Base-by-base conservation (phyloP, 2,888 invertebrate species). In the Campoletis raptor region DNA sequence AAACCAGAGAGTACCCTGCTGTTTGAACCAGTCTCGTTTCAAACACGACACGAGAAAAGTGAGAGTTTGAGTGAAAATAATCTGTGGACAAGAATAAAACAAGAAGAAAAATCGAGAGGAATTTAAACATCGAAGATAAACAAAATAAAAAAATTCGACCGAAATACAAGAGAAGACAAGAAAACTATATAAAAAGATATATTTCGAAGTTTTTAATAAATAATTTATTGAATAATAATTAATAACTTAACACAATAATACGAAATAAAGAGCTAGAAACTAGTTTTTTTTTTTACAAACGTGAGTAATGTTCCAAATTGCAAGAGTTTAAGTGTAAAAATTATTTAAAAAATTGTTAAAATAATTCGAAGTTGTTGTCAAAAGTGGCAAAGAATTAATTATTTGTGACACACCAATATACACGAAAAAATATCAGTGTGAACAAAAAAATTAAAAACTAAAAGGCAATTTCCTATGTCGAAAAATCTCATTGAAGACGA, bases 401-500 rank as follows among this genome's bases (percentile, higher is more conserved):
- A 40, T 64, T 36, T 21, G 24, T 2, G 24, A 52, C 9, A 18
- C 9, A 40, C 24, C 67, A 54, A n/a, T 10, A 15, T 7, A 73
- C 72, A 45, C 30, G 40, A 37, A 48, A 10, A 7, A 4, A n/a
- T 54, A 67, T 36, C 7, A 42, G 10, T 12, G 64, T 24, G 21
- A 67, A 45, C 12, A 66, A 64, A 64, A 42, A n/a, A 37, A 37
- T 61, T 40, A n/a, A 9, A 61, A 24, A 24, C 15, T 6, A 76
- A 30, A 12, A 45, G 30, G 18, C 15, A 81, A 36, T 86, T 84
- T 87, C 69, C 87, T 85, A 89, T 87, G 85, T 82, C 86, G 87
- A 54, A 85, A 61, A 86, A 89, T 73, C 61, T 80, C n/a, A 79
- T 79, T 52, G 88, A 89, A 21, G 87, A 91, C 74, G 88, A 81